phyloP scores from a whole-genome alignment of 64 coral and sea anemone species.

The Montipora cactus region DNA sequence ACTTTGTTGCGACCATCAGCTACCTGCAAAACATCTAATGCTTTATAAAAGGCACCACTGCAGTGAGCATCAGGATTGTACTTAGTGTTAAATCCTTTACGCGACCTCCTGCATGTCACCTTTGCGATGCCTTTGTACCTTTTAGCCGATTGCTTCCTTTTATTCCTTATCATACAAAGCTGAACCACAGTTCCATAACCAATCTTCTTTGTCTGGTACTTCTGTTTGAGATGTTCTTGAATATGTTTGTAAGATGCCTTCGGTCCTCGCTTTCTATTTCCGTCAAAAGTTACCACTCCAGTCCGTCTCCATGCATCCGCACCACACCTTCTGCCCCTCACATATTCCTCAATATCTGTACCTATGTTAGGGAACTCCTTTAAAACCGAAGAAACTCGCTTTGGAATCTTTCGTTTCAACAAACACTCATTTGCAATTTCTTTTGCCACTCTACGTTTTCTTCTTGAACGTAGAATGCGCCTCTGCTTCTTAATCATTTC shows the following conservation, averaged over 20 bases:
- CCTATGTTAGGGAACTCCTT: too few relatives aligned
- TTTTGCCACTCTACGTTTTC: slow-evolving; percentile 50
- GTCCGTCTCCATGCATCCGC: slow-evolving; percentile 30
- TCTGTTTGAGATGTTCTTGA: too few relatives aligned
- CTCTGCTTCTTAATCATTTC: slow-evolving; percentile 40
- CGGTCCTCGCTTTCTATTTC: too few relatives aligned
- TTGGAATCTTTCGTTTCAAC: slow-evolving; percentile 66
- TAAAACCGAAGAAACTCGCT: background rate
- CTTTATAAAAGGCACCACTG: slow-evolving; percentile 45
- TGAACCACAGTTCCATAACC: too few relatives aligned
- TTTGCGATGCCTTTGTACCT: too few relatives aligned
- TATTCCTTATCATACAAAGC: too few relatives aligned
- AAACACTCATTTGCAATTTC: slow-evolving; percentile 14
- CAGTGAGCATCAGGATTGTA: background rate
- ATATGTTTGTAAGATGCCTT: too few relatives aligned
- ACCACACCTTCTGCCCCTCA: slow-evolving; percentile 48
- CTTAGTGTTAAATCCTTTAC: too few relatives aligned
- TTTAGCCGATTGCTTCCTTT: too few relatives aligned
- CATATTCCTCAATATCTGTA: background rate
- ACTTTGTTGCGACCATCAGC: slow-evolving; percentile 29
- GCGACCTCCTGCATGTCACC: too few relatives aligned
- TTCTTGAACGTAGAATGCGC: background rate
- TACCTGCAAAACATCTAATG: slow-evolving; percentile 21
- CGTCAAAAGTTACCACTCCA: background rate
- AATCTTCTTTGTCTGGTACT: too few relatives aligned